phyloP scores from a whole-genome alignment of 1,140 invertebrate genomes.

The Drosophila erecta region DNA sequence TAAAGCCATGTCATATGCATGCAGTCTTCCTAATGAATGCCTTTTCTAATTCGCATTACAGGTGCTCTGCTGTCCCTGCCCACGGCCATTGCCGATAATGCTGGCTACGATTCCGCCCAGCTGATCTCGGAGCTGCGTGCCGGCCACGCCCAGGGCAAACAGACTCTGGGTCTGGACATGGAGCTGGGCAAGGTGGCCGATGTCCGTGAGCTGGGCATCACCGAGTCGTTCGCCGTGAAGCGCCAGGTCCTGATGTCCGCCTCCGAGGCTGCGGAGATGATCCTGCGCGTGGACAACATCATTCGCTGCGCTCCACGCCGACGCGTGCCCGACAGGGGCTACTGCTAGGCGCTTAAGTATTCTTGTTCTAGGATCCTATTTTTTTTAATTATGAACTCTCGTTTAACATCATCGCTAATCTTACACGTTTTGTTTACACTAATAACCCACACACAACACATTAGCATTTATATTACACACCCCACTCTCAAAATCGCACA shows the following conservation, averaged over 20 bases:
- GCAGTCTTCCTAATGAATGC: neutral
- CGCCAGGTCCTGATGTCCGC: slow-evolving; percentile 97
- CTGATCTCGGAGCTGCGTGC: slow-evolving; percentile 96
- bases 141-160: slow-evolving; percentile 91
- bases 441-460: slow-evolving; percentile 36
- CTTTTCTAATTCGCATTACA: slow-evolving; percentile 1
- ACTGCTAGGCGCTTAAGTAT: slow-evolving; percentile 88
- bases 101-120: slow-evolving; percentile 98
- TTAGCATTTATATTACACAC: slow-evolving; percentile 30
- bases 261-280: slow-evolving; percentile 99
- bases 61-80: slow-evolving; percentile 94
- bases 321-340: slow-evolving; percentile 93
- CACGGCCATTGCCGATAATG: slow-evolving; percentile 98
- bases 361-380: slow-evolving; percentile 68
- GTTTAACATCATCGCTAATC: slow-evolving; percentile 75
- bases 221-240: slow-evolving; percentile 98
- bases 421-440: slow-evolving; percentile 67
- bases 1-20: neutral
- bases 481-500: slow-evolving; percentile 16
- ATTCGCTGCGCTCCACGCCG: slow-evolving; percentile 97
- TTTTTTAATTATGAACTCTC: slow-evolving; percentile 63
- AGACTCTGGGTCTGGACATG: slow-evolving; percentile 96
- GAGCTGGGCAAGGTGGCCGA: slow-evolving; percentile 92
- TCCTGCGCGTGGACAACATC: slow-evolving; percentile 98
- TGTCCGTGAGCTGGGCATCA: slow-evolving; percentile 96